These are phyloP conservation scores for Theristicus caerulescens DNA, from an alignment of 2,113 vertebrate species.

Conservation along the genomic window DNA sequence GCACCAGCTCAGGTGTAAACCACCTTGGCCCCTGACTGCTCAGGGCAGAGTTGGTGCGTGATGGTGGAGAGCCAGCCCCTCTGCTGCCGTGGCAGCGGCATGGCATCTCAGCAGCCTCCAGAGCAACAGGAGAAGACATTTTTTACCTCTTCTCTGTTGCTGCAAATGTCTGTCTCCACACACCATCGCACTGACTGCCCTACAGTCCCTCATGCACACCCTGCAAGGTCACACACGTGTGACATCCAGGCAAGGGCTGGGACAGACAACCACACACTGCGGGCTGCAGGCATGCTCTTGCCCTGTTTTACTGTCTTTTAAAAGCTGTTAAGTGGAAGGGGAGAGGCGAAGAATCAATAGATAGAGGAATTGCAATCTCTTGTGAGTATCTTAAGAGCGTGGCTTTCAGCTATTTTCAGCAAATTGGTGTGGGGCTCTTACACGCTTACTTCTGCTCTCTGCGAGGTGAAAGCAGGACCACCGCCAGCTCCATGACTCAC, in stretches of 20 bases:
- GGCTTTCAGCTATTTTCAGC: slow-evolving; percentile 43
- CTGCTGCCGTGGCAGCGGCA: not conserved
- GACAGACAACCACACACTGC: not conserved
- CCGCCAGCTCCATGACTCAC: not conserved
- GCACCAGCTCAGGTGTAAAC: not conserved
- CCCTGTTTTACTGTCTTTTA: not conserved
- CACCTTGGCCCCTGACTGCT: not conserved
- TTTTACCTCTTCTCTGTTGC: not conserved
- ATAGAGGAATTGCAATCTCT: not conserved
- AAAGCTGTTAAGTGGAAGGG: not conserved
- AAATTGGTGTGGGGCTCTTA: slow-evolving; percentile 19
- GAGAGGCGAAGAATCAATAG: slow-evolving; percentile 4
- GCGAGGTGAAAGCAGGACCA: slow-evolving; percentile 13
- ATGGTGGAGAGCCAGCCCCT: not conserved
- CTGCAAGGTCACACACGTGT: not conserved
- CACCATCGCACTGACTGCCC: not conserved
- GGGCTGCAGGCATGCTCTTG: not conserved
- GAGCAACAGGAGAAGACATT: not conserved
- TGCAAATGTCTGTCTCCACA: not conserved
- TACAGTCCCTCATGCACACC: not conserved
- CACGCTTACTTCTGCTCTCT: not conserved
- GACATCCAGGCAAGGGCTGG: not conserved
- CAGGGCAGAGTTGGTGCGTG: not conserved
- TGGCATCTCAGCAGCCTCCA: not conserved
- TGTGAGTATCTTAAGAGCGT: not conserved